A percentile compares a stretch with the other conserved stretches of the same genome.
These are phyloP conservation scores for Dendroctonus valens DNA, from an alignment of 1,140 invertebrate species.

Conservation along the genomic window DNA sequence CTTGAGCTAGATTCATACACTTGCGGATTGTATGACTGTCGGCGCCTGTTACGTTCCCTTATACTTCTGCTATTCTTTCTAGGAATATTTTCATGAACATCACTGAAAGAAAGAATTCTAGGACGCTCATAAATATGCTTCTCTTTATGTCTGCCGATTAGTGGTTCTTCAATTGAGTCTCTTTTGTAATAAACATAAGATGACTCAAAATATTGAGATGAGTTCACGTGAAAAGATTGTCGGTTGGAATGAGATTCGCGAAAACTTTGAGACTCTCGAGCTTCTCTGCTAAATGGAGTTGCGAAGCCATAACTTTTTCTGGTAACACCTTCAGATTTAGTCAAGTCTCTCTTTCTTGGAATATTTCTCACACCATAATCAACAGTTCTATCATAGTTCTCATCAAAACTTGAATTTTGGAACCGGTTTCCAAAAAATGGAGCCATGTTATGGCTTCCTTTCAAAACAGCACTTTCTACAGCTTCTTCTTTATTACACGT, in stretches of 20 bases:
- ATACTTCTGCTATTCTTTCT: conserved; percentile 47
- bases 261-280: conserved; percentile 26
- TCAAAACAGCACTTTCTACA: conserved; percentile 15
- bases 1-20: conserved; percentile 52
- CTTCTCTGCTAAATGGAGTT: conserved; percentile 7
- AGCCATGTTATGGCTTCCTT: conserved; percentile 16
- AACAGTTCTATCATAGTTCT: conserved; percentile 26
- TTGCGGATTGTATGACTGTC: conserved; percentile 58
- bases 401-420: conserved; percentile 43
- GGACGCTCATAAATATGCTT: conserved; percentile 37
- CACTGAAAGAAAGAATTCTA: conserved; percentile 45
- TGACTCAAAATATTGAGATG: conserved; percentile 40
- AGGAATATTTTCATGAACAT: conserved; percentile 42
- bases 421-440: conserved; percentile 39
- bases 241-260: conserved; percentile 14
- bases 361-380: conserved; percentile 9
- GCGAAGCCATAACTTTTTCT: conserved; percentile 45
- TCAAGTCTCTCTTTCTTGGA: conserved; percentile 40
- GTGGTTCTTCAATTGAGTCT: conserved; percentile 34
- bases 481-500: background rate
- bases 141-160: conserved; percentile 12
- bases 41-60: conserved; percentile 53
- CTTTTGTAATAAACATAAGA: conserved; percentile 45
- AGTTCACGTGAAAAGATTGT: conserved; percentile 30
- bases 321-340: conserved; percentile 48